These are phyloP conservation scores for Sceloporus undulatus DNA, from an alignment of 2,113 vertebrate genomes.

Conservation along the genomic window DNA sequence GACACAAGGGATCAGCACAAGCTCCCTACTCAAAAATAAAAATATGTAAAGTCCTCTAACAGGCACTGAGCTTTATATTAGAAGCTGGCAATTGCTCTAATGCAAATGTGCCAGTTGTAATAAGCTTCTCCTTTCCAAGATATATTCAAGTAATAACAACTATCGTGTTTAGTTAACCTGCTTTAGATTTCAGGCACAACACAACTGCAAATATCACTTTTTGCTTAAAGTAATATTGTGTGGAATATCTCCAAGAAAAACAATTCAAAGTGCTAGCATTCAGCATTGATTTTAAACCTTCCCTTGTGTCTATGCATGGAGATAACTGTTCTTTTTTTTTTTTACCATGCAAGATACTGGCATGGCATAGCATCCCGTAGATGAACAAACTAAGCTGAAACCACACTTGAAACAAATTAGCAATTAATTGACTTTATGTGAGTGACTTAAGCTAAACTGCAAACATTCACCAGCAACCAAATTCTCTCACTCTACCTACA, in stretches of 20 bases:
- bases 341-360: not conserved
- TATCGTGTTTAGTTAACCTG: slow-evolving; percentile 24
- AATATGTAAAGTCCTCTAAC: slow-evolving; percentile 24
- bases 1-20: not conserved
- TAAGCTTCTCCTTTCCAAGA: slow-evolving; percentile 21
- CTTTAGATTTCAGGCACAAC: slow-evolving; percentile 22
- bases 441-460: too few species aligned
- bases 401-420: too few species aligned
- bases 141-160: slow-evolving; percentile 27
- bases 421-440: too few species aligned
- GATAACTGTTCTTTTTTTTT: not conserved
- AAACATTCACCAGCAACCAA: too few species aligned
- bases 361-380: too few species aligned
- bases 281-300: not conserved
- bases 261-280: slow-evolving; percentile 4
- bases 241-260: not conserved
- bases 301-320: not conserved
- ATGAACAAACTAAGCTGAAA: too few species aligned
- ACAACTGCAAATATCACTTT: slow-evolving; percentile 25
- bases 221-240: slow-evolving; percentile 10
- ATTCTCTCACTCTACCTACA: too few species aligned
- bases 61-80: slow-evolving; percentile 30
- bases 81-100: slow-evolving; percentile 25
- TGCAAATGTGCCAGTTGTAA: slow-evolving; percentile 8
- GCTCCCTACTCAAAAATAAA: slow-evolving; percentile 30